Conservation (phyloP, 1,140 invertebrate genomes). For the Bemisia tabaci region DNA sequence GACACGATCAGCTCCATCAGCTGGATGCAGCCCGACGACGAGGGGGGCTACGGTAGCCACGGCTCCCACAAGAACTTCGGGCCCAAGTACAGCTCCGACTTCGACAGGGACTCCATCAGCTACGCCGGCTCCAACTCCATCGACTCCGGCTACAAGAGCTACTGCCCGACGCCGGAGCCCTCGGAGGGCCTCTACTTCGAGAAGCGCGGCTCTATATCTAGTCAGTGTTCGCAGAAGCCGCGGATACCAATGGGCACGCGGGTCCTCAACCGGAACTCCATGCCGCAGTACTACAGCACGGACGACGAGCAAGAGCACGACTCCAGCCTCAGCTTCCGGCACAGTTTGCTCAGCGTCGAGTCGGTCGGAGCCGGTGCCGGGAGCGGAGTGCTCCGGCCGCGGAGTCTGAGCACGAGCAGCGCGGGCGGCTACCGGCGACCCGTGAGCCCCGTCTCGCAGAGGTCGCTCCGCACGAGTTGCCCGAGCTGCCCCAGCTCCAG, state of each 20-base stretch:
- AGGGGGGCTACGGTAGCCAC: slow-evolving; percentile 4
- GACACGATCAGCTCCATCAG: slow-evolving; percentile 31
- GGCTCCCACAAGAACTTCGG: slow-evolving; percentile 2
- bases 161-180: slow-evolving; percentile 32
- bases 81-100: slow-evolving; percentile 8
- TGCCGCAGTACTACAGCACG: slow-evolving; percentile 13
- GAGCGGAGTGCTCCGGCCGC: slow-evolving; percentile 9
- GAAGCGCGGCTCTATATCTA: slow-evolving; percentile 12
- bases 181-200: slow-evolving; percentile 20
- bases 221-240: slow-evolving; percentile 22
- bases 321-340: slow-evolving; percentile 27
- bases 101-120: slow-evolving; percentile 28
- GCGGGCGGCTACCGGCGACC: slow-evolving; percentile 9
- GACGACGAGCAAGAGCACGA: slow-evolving; percentile 24
- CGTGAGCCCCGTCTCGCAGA: slow-evolving; percentile 16
- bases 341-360: slow-evolving; percentile 28
- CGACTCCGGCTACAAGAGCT: slow-evolving; percentile 33
- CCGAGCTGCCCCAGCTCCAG: slow-evolving; percentile 22
- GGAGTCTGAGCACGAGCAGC: slow-evolving; percentile 18
- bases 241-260: slow-evolving; percentile 31
- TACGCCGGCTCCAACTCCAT: slow-evolving; percentile 33
- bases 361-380: neutral
- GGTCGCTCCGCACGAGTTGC: slow-evolving; percentile 15
- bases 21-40: slow-evolving; percentile 25
- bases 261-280: slow-evolving; percentile 24